Percentiles rank a stretch among this genome's conserved stretches.
These are phyloP conservation scores for Bombyx mandarina DNA, from an alignment of 1,140 invertebrate genomes.

Conservation along the genomic window DNA sequence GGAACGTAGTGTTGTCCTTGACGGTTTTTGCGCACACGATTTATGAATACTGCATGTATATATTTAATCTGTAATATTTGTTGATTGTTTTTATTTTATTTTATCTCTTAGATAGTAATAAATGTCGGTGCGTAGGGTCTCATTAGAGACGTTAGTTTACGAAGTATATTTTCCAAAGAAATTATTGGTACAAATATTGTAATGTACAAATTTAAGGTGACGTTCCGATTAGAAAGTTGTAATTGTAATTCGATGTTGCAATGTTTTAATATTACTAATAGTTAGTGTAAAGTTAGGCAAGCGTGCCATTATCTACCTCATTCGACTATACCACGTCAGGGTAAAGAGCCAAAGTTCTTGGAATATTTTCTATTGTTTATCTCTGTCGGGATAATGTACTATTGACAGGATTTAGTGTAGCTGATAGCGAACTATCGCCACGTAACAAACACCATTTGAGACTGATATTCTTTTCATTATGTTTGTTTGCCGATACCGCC, in stretches of 20 bases:
- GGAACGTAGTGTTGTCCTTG: conserved; percentile 38
- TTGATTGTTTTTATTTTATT: conserved; percentile 71
- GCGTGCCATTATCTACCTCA: conserved; percentile 66
- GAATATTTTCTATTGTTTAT: conserved; percentile 54
- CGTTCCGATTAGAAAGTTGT: conserved; percentile 35
- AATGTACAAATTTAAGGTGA: conserved; percentile 58
- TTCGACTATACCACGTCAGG: conserved; percentile 43
- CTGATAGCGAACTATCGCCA: conserved; percentile 7
- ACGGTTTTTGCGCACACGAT: conserved; percentile 50
- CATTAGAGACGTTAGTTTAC: conserved; percentile 31
- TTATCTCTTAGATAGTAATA: conserved; percentile 33
- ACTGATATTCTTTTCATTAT: conserved; percentile 43
- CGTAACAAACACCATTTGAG: conserved; percentile 27
- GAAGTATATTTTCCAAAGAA: conserved; percentile 65
- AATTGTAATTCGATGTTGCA: conserved; percentile 54
- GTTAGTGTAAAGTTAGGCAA: conserved; percentile 51
- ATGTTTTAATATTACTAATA: conserved; percentile 55
- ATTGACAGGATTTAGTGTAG: conserved; percentile 13
- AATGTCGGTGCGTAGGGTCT: conserved; percentile 33
- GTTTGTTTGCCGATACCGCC: too few species aligned
- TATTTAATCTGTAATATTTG: conserved; percentile 52
- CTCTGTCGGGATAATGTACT: conserved; percentile 35
- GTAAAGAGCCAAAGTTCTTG: conserved; percentile 63
- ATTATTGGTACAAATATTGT: conserved; percentile 66
- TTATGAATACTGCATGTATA: conserved; percentile 39